Evolutionary conservation across 1,140 invertebrate species (phyloP).

Genomic region (Aphis craccivora): DNA sequence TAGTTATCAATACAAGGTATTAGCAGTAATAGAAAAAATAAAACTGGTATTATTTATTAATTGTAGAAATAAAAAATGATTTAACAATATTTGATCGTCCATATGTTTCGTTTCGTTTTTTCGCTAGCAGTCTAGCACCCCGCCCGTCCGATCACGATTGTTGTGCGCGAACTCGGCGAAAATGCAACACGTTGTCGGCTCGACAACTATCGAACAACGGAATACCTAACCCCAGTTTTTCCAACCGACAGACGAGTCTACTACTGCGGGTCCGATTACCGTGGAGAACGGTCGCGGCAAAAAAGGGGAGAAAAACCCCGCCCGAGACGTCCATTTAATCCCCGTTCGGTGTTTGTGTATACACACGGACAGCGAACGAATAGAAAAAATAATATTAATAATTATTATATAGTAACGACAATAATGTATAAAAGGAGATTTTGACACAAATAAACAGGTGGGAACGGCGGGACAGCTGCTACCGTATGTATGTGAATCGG

Average conservation of each 20-base stretch:
- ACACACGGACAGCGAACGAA: not conserved
- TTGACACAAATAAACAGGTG: conserved; percentile 44
- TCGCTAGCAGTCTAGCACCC: not conserved
- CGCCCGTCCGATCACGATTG: not conserved
- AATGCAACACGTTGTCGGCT: conserved; percentile 22
- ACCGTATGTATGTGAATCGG: not conserved
- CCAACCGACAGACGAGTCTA: not conserved
- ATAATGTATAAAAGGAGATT: conserved; percentile 37
- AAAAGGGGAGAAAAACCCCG: not conserved
- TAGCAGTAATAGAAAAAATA: not conserved
- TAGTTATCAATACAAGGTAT: not conserved
- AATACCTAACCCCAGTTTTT: not conserved
- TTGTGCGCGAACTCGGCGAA: not conserved
- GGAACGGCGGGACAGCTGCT: conserved; percentile 35
- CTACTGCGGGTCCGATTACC: not conserved
- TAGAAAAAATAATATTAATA: not conserved
- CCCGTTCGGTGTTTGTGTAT: not conserved
- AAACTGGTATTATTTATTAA: not conserved
- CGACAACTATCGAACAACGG: not conserved
- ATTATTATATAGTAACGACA: not conserved
- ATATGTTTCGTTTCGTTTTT: conserved; percentile 19
- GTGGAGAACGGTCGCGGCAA: not conserved
- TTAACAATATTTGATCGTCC: not conserved
- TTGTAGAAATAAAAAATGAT: not conserved
- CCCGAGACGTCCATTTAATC: not conserved